Evolutionary conservation across 2,888 invertebrate genomes (phyloP).

Genomic region (Poecilobothrus nobilitatus): DNA sequence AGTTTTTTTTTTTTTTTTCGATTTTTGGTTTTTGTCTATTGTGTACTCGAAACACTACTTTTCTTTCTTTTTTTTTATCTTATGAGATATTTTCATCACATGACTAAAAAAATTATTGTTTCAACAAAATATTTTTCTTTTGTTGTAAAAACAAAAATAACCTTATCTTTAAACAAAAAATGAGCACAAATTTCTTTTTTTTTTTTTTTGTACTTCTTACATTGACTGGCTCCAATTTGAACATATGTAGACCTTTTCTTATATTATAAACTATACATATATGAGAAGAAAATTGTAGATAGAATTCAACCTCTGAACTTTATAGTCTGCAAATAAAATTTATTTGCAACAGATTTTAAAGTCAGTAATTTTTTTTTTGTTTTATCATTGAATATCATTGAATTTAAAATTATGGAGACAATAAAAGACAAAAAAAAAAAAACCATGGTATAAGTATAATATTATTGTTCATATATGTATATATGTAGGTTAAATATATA

Average conservation of each 20-base stretch:
- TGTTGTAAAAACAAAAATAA: too few relatives aligned
- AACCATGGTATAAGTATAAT: background rate
- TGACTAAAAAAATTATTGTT: background rate
- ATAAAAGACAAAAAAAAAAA: background rate
- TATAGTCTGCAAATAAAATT: conserved; percentile 6
- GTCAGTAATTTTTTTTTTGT: background rate
- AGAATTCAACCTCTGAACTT: background rate
- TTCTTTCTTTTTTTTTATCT: background rate
- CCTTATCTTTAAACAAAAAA: too few relatives aligned
- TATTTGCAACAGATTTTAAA: background rate
- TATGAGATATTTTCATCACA: background rate
- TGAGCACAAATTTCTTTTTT: too few relatives aligned
- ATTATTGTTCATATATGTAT: too few relatives aligned
- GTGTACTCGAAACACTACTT: background rate
- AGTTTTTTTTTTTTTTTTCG: too few relatives aligned
- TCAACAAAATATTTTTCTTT: background rate
- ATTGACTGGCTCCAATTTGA: background rate
- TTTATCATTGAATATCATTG: background rate
- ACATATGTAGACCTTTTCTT: background rate
- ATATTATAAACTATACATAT: too few relatives aligned
- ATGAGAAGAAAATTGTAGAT: background rate
- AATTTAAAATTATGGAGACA: background rate
- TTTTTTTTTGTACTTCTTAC: background rate
- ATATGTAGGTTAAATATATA: too few relatives aligned
- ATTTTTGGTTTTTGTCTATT: background rate